Percentiles rank a stretch among this genome's conserved stretches.
phyloP scores from a whole-genome alignment of 2,888 invertebrate species.

The Tiphia femorata region DNA sequence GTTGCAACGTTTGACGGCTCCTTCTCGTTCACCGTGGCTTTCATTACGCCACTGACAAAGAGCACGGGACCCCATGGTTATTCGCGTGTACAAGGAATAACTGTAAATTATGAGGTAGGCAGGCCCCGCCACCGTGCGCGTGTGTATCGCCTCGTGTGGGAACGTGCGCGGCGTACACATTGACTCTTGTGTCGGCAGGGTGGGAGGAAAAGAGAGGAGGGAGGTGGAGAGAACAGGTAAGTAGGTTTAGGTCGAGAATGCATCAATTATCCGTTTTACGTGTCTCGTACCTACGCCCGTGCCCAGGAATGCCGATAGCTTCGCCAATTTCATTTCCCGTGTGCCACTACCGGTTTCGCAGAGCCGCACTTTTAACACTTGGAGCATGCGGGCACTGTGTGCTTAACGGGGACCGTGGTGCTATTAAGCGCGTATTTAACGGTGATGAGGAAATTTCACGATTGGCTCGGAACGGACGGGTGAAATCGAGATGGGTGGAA shows the following conservation, averaged over 20 bases:
- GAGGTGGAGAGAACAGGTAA: slow-evolving; percentile 36
- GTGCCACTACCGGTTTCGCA: background rate
- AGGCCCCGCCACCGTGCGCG: slow-evolving; percentile 4
- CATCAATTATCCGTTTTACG: slow-evolving; percentile 39
- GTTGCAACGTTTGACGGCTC: too few species aligned
- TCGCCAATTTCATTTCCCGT: background rate
- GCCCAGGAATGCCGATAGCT: slow-evolving; percentile 19
- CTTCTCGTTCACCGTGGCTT: too few species aligned
- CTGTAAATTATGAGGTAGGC: slow-evolving; percentile 44
- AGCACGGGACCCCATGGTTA: slow-evolving; percentile 19
- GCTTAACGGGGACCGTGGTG: too few species aligned
- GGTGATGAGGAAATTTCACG: too few species aligned
- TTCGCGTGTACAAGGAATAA: slow-evolving; percentile 37
- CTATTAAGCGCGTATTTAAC: background rate
- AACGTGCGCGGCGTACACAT: slow-evolving; percentile 29
- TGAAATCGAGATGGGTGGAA: too few species aligned
- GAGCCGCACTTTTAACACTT: too few species aligned
- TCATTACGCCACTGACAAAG: background rate
- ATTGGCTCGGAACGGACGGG: too few species aligned
- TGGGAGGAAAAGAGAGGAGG: too few species aligned
- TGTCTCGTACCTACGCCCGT: slow-evolving; percentile 10
- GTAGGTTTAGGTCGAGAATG: slow-evolving; percentile 52
- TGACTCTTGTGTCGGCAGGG: slow-evolving; percentile 24
- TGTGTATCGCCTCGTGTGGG: slow-evolving; percentile 27
- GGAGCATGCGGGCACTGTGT: too few species aligned